These are phyloP conservation scores for Trididemnum clinides DNA, from an alignment of 23 tunicate species.

Conservation along the genomic window DNA sequence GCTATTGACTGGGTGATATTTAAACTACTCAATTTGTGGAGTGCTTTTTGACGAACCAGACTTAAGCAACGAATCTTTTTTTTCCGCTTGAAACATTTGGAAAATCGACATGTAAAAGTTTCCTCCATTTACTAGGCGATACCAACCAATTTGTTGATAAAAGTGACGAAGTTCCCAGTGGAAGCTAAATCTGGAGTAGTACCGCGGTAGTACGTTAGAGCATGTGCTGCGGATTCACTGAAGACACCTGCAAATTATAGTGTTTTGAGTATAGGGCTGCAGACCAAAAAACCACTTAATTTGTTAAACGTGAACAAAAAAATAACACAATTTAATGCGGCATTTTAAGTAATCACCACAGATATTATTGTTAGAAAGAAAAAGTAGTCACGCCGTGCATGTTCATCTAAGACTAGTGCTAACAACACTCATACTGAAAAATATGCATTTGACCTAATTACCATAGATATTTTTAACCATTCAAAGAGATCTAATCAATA, in stretches of 20 bases:
- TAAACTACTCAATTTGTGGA: background rate
- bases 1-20: background rate
- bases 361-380: too few relatives aligned
- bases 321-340: too few relatives aligned
- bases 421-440: too few relatives aligned
- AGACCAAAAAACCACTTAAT: too few relatives aligned
- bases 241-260: constrained; percentile 6
- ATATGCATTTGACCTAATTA: too few relatives aligned
- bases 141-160: background rate
- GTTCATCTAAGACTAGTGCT: too few relatives aligned
- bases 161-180: background rate
- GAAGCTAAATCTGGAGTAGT: background rate
- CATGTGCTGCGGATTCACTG: constrained; percentile 14
- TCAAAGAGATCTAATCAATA: too few relatives aligned
- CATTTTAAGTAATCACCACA: too few relatives aligned
- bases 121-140: constrained; percentile 22
- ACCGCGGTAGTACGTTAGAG: background rate
- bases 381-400: too few relatives aligned
- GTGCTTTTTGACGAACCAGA: background rate
- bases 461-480: too few relatives aligned
- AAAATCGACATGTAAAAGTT: constrained; percentile 13
- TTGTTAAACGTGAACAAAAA: too few relatives aligned
- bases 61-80: background rate
- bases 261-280: too few relatives aligned
- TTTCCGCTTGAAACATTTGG: constrained; percentile 1